Percentiles rank a stretch among this genome's conserved stretches.
These are phyloP conservation scores for Cephonodes hylas DNA, from an alignment of 2,888 invertebrate species.

Conservation along the genomic window DNA sequence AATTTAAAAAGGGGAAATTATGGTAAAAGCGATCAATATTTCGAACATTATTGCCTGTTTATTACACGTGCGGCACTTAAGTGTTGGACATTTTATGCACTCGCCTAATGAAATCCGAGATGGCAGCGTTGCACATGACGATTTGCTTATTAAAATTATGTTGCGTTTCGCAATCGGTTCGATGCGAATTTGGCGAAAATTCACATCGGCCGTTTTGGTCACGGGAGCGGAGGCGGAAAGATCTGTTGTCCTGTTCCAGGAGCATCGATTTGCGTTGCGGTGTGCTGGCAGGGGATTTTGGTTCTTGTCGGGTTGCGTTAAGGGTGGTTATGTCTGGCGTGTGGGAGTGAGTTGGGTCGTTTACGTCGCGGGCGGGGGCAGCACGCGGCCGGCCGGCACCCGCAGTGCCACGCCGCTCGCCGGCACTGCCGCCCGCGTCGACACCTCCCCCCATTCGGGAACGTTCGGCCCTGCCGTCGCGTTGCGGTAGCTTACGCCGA, in stretches of 20 bases:
- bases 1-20: slow-evolving; percentile 42
- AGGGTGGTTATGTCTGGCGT: slow-evolving; percentile 35
- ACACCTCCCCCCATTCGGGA: slow-evolving; percentile 34
- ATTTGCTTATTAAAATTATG: slow-evolving; percentile 58
- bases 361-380: slow-evolving; percentile 47
- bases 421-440: slow-evolving; percentile 58
- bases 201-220: slow-evolving; percentile 49
- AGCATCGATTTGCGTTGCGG: slow-evolving; percentile 73
- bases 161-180: slow-evolving; percentile 50
- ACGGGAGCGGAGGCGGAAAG: slow-evolving; percentile 72
- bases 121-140: slow-evolving; percentile 37
- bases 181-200: slow-evolving; percentile 57
- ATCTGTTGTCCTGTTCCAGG: slow-evolving; percentile 75
- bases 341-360: slow-evolving; percentile 52
- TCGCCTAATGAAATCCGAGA: slow-evolving; percentile 56
- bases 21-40: slow-evolving; percentile 43
- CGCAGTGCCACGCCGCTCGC: slow-evolving; percentile 76
- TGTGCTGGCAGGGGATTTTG: slow-evolving; percentile 25
- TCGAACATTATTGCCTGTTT: slow-evolving; percentile 46
- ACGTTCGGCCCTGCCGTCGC: slow-evolving; percentile 51
- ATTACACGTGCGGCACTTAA: slow-evolving; percentile 38
- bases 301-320: slow-evolving; percentile 29
- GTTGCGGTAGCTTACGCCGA: slow-evolving; percentile 65
- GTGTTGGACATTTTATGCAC: slow-evolving; percentile 42
- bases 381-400: slow-evolving; percentile 69